A percentile compares a stretch with the other conserved stretches of the same genome.
phyloP scores from a whole-genome alignment of 2,888 invertebrate species.

The Lepidocyrtinus sp. region DNA sequence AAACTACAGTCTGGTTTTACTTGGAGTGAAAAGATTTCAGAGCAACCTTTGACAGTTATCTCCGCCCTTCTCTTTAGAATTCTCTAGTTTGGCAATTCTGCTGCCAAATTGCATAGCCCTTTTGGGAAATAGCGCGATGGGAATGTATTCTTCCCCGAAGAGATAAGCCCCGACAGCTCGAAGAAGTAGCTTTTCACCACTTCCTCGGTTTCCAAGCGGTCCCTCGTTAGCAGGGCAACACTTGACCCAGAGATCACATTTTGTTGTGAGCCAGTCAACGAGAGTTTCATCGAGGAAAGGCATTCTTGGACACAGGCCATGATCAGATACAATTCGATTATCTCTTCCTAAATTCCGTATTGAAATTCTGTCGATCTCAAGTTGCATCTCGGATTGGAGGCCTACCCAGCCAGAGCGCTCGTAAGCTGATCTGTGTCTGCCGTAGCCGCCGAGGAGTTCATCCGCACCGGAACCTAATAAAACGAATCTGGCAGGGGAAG shows the following conservation, averaged over 20 bases:
- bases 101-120: slow-evolving; percentile 98
- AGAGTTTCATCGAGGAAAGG: slow-evolving; percentile 78
- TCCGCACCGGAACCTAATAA: slow-evolving; percentile 83
- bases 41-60: slow-evolving; percentile 77
- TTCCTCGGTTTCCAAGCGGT: slow-evolving; percentile 75
- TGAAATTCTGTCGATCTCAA: slow-evolving; percentile 90
- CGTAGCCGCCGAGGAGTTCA: slow-evolving; percentile 79
- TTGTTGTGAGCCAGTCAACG: slow-evolving; percentile 74
- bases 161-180: slow-evolving; percentile 80
- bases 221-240: slow-evolving; percentile 62
- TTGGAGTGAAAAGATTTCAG: no score
- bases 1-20: slow-evolving; percentile 19
- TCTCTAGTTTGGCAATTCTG: slow-evolving; percentile 83
- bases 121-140: slow-evolving; percentile 81
- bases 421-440: slow-evolving; percentile 67
- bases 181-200: slow-evolving; percentile 94
- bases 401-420: slow-evolving; percentile 74
- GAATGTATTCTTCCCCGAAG: slow-evolving; percentile 78
- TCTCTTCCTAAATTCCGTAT: slow-evolving; percentile 94
- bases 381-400: slow-evolving; percentile 78
- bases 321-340: slow-evolving; percentile 92
- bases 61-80: slow-evolving; percentile 89
- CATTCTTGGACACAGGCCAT: slow-evolving; percentile 87
- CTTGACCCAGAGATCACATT: slow-evolving; percentile 72
- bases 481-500: slow-evolving; percentile 77